Base-by-base conservation (phyloP, 2,888 invertebrate genomes). In the Scaeva pyrastri region DNA sequence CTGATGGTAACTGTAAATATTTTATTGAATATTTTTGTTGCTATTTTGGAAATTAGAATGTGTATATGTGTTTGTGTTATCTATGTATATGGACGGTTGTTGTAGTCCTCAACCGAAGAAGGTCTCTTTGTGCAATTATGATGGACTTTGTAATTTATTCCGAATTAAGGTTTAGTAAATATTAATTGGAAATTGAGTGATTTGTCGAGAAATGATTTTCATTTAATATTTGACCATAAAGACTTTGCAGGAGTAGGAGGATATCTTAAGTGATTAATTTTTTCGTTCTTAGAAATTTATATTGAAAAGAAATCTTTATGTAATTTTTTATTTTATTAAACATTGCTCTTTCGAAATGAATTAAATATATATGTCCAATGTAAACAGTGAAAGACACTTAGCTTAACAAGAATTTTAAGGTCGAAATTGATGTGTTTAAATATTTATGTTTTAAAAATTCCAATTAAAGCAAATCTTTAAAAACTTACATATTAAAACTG, bases 171-270 rank as follows among this genome's bases (percentile, higher is more conserved):
- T 56, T 60, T 66, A 36, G 26, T 16, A 45, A 60, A 81, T n/a
- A 73, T 78, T 83, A 68, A 73, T 70, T 74, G 31, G 72, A 50
- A n/a, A 41, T 72, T 11, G 45, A 60, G 68, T 77, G 72, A 26
- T 45, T 60, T 14, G 36, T 16, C 19, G 56, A 16, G 21, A 19
- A 72, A 73, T 55, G 45, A 64, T 50, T 50, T 50, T 4, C 5
- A 21, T 50, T 50, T 1, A 50, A 11, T 21, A 50, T 45, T 45
- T 16, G 14, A 3, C 2, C 14, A 45, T 8, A 45, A 16, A n/a
- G n/a, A n/a, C n/a, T n/a, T n/a, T n/a, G n/a, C n/a, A n/a, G n/a
- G n/a, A n/a, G n/a, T n/a, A n/a, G n/a, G n/a, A n/a, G n/a, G n/a
- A n/a, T n/a, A n/a, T 43, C 2, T 43, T n/a, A 43, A 43, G 43